Evolutionary conservation across 2,113 vertebrate species (phyloP).

Genomic region (Cyrtonyx montezumae): DNA sequence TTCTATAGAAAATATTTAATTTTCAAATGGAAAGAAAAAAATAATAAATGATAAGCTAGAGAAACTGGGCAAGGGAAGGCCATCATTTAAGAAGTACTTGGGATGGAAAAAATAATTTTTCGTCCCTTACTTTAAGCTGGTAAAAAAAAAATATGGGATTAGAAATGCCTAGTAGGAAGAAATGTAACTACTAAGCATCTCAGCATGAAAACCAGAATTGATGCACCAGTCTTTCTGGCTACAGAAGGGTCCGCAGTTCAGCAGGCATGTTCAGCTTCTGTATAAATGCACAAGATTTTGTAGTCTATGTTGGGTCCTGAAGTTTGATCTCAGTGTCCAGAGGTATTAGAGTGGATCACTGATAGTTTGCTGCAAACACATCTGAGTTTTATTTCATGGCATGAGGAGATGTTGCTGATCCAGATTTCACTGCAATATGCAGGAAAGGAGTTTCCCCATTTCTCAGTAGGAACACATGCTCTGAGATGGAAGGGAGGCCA

Average conservation of each 20-base stretch:
- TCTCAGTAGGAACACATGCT: not conserved
- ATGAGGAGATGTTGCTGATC: not conserved
- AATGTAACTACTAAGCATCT: not conserved
- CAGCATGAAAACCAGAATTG: not conserved
- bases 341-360: not conserved
- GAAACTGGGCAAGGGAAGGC: not conserved
- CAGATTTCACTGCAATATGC: not conserved
- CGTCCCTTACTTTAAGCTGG: not conserved
- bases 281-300: not conserved
- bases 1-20: not conserved
- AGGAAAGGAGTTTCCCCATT: not conserved
- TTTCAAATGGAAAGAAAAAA: conserved; percentile 16
- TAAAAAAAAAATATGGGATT: not conserved
- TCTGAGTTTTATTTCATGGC: not conserved
- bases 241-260: not conserved
- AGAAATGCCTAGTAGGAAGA: not conserved
- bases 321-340: not conserved
- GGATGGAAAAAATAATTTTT: not conserved
- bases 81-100: not conserved
- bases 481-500: not conserved
- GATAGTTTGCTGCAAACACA: not conserved
- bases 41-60: not conserved
- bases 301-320: not conserved
- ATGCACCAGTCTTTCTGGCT: not conserved
- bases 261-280: not conserved